Evolutionary conservation across 2,888 invertebrate genomes (phyloP), one percentile per base, ranked within the genome.

Genomic region (Podabrus alpinus): DNA sequence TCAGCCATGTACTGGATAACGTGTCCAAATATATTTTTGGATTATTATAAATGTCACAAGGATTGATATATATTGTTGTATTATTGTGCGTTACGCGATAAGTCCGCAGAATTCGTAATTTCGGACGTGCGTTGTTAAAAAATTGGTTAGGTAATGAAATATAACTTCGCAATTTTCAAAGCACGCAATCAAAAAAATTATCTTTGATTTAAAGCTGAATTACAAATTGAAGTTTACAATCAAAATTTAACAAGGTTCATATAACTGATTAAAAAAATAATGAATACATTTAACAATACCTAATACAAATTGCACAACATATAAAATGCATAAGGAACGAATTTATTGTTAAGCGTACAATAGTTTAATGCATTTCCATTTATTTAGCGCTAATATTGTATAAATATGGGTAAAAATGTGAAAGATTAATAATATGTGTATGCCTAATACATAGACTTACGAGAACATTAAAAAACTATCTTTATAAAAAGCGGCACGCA

Each of bases 41-140:
- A 84, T 85, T 84, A 85, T 84, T 85, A 85, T 84, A 83, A 84
- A 83, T 81, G 84, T 84, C 84, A 84, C 77, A 77, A 79, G 81
- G 81, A 83, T 83, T 82, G 84, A 84, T 84, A 83, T 84, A 84
- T 84, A 83, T 83, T 82, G 81, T 79, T 82, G 83, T 82, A 82
- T 83, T 81, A 76, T 78, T 79, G 79, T 77, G 77, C 77, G 77
- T 77, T 73, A 64, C 77, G 79, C 77, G 79, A 80, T 79, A 80
- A 80, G 80, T 80, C 78, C 75, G 78, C 67, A 75, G 77, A 78
- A 78, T 79, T 77, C 71, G 76, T 73, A 73, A 73, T 76, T 71
- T 69, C 71, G 71, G 67, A 66, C 71, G 71, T 68, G 66, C 66
- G 59, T 70, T 71, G 73, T 76, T 73, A 68, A 72, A 74, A 74